Conservation (phyloP, 2,888 invertebrate species). For the Patella ulyssiponensis region DNA sequence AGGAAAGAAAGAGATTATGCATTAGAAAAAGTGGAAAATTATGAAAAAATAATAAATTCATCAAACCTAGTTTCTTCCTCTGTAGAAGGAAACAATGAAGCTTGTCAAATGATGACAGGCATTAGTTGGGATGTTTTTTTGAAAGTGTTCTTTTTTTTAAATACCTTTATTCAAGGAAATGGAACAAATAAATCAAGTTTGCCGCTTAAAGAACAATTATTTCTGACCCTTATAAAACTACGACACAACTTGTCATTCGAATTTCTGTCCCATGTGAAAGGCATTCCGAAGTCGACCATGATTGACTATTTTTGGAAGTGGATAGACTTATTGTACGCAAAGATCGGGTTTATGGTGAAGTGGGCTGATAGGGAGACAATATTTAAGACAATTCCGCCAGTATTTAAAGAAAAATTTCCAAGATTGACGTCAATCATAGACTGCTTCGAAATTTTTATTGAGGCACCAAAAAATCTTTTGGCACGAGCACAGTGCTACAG, state of each 20-base stretch:
- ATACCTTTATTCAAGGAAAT: too few relatives aligned
- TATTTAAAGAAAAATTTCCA: not conserved
- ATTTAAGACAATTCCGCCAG: not conserved
- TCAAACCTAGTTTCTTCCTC: too few relatives aligned
- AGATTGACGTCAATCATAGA: not conserved
- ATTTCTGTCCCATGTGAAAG: constrained; percentile 22
- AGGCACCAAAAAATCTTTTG: not conserved
- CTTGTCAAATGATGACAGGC: too few relatives aligned
- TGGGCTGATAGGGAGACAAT: not conserved
- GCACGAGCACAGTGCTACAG: constrained; percentile 26
- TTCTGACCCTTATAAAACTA: constrained; percentile 34
- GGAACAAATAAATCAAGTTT: not conserved
- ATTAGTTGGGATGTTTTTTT: too few relatives aligned
- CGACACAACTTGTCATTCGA: constrained; percentile 33
- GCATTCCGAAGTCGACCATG: constrained; percentile 25
- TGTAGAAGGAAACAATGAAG: too few relatives aligned
- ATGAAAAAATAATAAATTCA: too few relatives aligned
- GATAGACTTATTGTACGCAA: too few relatives aligned
- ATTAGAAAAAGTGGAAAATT: too few relatives aligned
- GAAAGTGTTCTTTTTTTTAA: too few relatives aligned
- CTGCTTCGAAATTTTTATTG: not conserved
- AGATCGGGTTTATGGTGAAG: not conserved
- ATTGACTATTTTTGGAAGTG: constrained; percentile 37
- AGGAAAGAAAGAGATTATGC: too few relatives aligned
- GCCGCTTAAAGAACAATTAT: constrained; percentile 24